Evolutionary conservation across 2,888 invertebrate genomes (phyloP), one percentile per base, ranked within the genome.

Genomic region (Tuta absoluta): DNA sequence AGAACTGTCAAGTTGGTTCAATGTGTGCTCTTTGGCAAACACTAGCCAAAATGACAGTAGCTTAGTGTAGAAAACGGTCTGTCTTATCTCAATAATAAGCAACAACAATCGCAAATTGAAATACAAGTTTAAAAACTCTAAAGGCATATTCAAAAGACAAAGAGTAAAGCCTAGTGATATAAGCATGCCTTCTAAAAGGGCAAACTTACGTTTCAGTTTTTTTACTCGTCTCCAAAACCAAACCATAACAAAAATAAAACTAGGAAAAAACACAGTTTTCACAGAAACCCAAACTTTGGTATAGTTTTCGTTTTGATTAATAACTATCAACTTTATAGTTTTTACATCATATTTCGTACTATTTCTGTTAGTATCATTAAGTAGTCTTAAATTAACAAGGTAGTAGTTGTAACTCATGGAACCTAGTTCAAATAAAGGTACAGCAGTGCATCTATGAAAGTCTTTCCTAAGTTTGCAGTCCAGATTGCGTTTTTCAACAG

Each of bases 301-400:
- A 84, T 99, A 99, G 0, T 99, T 99, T 58, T 99, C 99, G 86
- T 99, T 99, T 92, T 99, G 99, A 86, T 98, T 96, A 69, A 99
- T 99, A 1, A 95, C 96, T 59, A 95, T 95, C 59, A 98, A 82
- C 92, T 95, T 95, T 73, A 98, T 89, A 77, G 97, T 97, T 71
- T 94, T 93, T 72, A 98, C 93, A 72, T 95, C 95, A 0, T 98
- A 98, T 67, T 98, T 93, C 45, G 62, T 95, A 94, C 90, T 81
- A 98, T 98, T 80, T 95, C 94, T 33, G 93, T 93, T 62, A 5
- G 93, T 91, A 74, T 95, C 94, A 14, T 96, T 95, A 0, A 98
- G 98, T 58, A 99, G 92, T 62, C 98, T 94, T 56, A 99, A 92
- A 88, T 99, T 99, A 37, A 99, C 89, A 63, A 99, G 91, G 86